phyloP scores from a whole-genome alignment of 2,797 vertebrate species.

The Pogonophryne albipinna region DNA sequence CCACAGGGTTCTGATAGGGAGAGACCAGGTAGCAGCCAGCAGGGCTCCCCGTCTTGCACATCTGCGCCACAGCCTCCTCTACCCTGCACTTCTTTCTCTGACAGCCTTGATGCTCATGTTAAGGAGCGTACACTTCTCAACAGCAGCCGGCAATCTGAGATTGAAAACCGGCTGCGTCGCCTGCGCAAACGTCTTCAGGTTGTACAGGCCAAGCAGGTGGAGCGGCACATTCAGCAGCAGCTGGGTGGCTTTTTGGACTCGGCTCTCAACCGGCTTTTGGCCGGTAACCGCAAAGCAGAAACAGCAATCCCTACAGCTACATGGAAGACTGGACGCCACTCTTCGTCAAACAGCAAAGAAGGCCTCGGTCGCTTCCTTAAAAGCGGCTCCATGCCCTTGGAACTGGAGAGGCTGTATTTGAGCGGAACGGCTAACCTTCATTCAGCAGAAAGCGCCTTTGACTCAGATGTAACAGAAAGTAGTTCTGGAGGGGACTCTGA shows the following conservation, averaged over 20 bases:
- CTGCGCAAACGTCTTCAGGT: constrained; percentile 96
- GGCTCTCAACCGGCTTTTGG: constrained; percentile 87
- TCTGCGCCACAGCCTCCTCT: constrained; percentile 53
- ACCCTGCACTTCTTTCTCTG: constrained; percentile 72
- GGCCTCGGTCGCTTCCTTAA: constrained; percentile 90
- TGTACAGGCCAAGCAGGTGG: constrained; percentile 98
- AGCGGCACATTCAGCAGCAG: constrained; percentile 97
- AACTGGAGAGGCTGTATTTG: constrained; percentile 93
- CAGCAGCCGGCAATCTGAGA: constrained; percentile 90
- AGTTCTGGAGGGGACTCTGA: constrained; percentile 98
- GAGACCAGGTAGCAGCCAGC: constrained; percentile 71
- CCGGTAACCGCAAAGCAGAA: constrained; percentile 82
- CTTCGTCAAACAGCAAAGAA: constrained; percentile 89
- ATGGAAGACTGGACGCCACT: constrained; percentile 86
- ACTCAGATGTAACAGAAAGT: constrained; percentile 97
- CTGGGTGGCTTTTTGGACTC: constrained; percentile 94
- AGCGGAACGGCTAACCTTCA: constrained; percentile 92
- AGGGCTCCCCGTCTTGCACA: constrained; percentile 59
- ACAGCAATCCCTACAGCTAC: constrained; percentile 52
- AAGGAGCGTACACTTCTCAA: constrained; percentile 90
- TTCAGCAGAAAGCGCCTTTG: constrained; percentile 92
- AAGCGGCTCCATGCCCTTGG: constrained; percentile 89
- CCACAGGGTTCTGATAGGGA: constrained; percentile 61
- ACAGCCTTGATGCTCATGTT: constrained; percentile 87
- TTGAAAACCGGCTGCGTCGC: constrained; percentile 91